Evolutionary conservation across 2,797 vertebrate genomes (phyloP).

Genomic region (Scolopax bukidnonensis): DNA sequence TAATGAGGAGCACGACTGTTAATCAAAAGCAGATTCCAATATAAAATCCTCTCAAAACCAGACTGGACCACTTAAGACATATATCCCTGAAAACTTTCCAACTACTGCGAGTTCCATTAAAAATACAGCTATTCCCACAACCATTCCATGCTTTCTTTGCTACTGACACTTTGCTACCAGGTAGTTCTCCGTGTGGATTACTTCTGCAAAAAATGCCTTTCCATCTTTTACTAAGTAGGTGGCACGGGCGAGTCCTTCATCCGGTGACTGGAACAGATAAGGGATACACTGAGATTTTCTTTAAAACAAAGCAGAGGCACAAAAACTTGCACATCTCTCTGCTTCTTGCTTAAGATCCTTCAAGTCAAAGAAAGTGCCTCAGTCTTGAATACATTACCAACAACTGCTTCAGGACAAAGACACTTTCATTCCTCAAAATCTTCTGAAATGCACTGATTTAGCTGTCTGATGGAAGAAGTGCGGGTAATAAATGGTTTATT

Average conservation of each 20-base stretch:
- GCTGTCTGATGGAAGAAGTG: not conserved
- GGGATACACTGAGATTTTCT: not conserved
- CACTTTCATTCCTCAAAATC: not conserved
- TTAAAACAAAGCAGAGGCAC: not conserved
- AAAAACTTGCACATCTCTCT: not conserved
- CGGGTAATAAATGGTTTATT: not conserved
- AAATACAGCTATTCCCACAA: slow-evolving; percentile 52
- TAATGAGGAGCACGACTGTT: slow-evolving; percentile 27
- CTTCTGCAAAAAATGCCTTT: not conserved
- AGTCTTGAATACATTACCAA: not conserved
- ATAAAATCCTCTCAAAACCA: slow-evolving; percentile 58
- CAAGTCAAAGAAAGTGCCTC: not conserved
- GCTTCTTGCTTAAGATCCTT: not conserved
- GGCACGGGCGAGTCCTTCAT: not conserved
- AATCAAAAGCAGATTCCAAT: slow-evolving; percentile 64
- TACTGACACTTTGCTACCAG: not conserved
- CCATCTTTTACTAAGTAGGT: not conserved
- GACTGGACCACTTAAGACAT: slow-evolving; percentile 44
- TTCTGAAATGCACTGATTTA: not conserved
- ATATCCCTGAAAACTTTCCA: slow-evolving; percentile 57
- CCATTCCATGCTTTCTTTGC: not conserved
- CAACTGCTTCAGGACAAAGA: not conserved
- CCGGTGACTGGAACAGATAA: not conserved
- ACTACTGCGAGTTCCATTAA: slow-evolving; percentile 18
- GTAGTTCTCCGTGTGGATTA: not conserved